Evolutionary conservation across 2,888 invertebrate genomes (phyloP), one percentile per base, ranked within the genome.

Genomic region (Eupithecia vulgata): DNA sequence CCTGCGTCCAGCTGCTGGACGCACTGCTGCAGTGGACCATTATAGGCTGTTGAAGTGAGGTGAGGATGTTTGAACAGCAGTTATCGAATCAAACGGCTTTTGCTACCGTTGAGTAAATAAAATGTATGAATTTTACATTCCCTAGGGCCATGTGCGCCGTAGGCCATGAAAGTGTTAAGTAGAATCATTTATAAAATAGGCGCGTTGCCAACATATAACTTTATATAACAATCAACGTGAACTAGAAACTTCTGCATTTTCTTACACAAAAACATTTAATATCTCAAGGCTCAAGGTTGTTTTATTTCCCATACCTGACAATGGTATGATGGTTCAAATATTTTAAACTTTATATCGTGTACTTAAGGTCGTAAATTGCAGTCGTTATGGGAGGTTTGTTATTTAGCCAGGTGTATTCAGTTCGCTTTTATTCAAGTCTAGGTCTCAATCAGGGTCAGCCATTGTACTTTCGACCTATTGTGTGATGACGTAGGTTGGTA

Each of bases 351-450:
- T 25, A 65, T 5, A 21, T n/a, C n/a, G n/a, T 65, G 40, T 13
- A 15, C 2, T 40, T 25, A 40, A 37, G 40, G 65, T 64, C 34
- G 64, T 25, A 40, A 40, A 40, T 65, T 21, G 65, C 65, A 65
- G n/a, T 21, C 65, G 34, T 61, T 34, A 25, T 21, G 15, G n/a
- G 12, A 21, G 13, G 34, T 4, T 40, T 68, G 13, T 48, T 74
- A 65, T 74, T 65, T 74, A 66, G 17, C 65, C 74, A 71, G 65
- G 68, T 64, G 70, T 70, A 68, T 61, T 70, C 52, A 66, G 69
- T 68, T 73, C 62, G 40, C 45, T 67, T 52, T 68, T 21, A 68
- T 72, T 66, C 70, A 61, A 70, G 62, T 72, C 70, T 70, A 48
- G 61, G 37, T 57, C 30, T 68, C 40, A 59, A 17, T 64, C 70